These are phyloP conservation scores for Netelia inedita DNA, from an alignment of 2,888 invertebrate species.

Conservation along the genomic window DNA sequence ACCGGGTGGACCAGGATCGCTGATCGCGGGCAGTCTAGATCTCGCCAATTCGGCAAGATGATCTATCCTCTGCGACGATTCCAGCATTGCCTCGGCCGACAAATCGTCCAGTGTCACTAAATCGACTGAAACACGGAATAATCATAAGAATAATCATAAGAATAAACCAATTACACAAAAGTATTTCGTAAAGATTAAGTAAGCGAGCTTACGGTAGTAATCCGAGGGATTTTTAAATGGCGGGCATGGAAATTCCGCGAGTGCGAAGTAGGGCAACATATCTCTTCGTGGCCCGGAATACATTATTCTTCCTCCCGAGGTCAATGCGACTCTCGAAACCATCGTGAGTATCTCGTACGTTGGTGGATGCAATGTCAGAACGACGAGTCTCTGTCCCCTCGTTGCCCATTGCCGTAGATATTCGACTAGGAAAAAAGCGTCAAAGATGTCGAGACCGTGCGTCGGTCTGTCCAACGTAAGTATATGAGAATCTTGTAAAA, in stretches of 20 bases:
- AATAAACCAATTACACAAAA: neutral
- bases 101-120: slow-evolving; percentile 96
- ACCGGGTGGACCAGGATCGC: slow-evolving; percentile 92
- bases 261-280: slow-evolving; percentile 96
- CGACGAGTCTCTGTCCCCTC: slow-evolving; percentile 90
- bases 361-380: slow-evolving; percentile 96
- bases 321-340: slow-evolving; percentile 93
- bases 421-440: slow-evolving; percentile 97
- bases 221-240: slow-evolving; percentile 98
- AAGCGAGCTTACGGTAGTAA: slow-evolving; percentile 93
- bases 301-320: slow-evolving; percentile 96
- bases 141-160: neutral
- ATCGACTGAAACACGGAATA: slow-evolving; percentile 92
- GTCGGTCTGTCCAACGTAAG: slow-evolving; percentile 95
- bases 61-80: slow-evolving; percentile 97
- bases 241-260: slow-evolving; percentile 96
- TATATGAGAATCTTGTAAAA: slow-evolving; percentile 94
- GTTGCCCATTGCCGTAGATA: slow-evolving; percentile 96
- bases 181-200: neutral
- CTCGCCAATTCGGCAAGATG: slow-evolving; percentile 94
- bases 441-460: slow-evolving; percentile 96
- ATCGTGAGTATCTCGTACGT: slow-evolving; percentile 98
- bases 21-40: slow-evolving; percentile 88
- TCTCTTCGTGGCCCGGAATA: slow-evolving; percentile 95
- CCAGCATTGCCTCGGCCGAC: slow-evolving; percentile 97